These are phyloP conservation scores for Calephelis nemesis DNA, from an alignment of 1,140 invertebrate genomes.

Conservation along the genomic window DNA sequence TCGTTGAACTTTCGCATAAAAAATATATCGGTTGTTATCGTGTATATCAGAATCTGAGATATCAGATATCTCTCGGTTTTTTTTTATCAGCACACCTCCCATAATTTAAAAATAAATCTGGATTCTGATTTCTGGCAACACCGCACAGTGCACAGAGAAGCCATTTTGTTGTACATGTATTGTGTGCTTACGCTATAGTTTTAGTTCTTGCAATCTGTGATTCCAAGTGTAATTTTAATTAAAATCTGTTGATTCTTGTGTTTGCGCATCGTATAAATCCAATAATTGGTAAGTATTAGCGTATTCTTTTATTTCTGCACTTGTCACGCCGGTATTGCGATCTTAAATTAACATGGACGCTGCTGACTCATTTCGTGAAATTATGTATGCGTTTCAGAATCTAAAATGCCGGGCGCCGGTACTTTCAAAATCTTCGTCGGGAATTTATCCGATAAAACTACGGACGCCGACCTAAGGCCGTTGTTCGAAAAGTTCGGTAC, in stretches of 20 bases:
- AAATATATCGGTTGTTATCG: no score
- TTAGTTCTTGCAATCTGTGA: background rate
- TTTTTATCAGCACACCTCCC: no score
- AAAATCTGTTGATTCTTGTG: conserved; percentile 14
- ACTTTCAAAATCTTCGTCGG: conserved; percentile 98
- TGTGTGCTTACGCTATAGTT: no score
- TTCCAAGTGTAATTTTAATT: conserved; percentile 18
- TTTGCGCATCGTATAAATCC: background rate
- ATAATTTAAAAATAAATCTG: no score
- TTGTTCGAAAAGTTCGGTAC: conserved; percentile 97
- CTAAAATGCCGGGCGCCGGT: conserved; percentile 91
- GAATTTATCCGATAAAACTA: conserved; percentile 94
- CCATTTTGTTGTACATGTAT: no score
- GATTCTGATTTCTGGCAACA: no score
- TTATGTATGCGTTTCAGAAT: conserved; percentile 78
- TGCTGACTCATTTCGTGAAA: conserved; percentile 75
- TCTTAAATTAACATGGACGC: conserved; percentile 54
- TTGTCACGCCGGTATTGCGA: conserved; percentile 45
- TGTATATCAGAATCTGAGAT: no score
- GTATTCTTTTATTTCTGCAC: conserved; percentile 14
- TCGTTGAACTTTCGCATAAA: no score
- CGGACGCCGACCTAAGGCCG: conserved; percentile 90
- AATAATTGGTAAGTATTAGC: conserved; percentile 47
- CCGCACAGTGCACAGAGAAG: no score
- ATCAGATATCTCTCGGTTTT: no score